Percentiles rank a stretch among this genome's conserved stretches.
Evolutionary conservation across 2,113 vertebrate genomes (phyloP).

Genomic region (Podocnemis expansa): DNA sequence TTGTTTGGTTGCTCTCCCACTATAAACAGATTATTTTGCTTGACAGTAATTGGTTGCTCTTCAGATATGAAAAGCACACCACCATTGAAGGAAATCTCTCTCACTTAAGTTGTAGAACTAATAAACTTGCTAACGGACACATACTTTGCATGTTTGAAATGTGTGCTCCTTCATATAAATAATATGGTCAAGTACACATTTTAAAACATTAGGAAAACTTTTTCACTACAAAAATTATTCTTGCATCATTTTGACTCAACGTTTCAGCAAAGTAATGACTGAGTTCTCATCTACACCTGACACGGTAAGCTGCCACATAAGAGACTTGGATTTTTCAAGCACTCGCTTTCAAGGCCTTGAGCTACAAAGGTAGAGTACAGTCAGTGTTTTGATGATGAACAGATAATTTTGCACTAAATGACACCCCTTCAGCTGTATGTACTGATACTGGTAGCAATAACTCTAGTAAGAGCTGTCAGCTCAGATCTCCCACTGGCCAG

Average conservation of each 20-base stretch:
- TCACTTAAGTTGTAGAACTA: not conserved
- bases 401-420: not conserved
- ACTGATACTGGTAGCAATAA: not conserved
- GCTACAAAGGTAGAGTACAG: not conserved
- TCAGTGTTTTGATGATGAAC: not conserved
- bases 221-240: no score
- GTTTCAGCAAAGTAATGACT: not conserved
- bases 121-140: not conserved
- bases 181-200: not conserved
- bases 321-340: not conserved
- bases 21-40: not conserved
- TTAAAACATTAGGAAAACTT: not conserved
- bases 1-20: not conserved
- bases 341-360: not conserved
- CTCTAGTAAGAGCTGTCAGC: not conserved
- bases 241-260: not conserved
- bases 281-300: not conserved
- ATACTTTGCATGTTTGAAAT: not conserved
- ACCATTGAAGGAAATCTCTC: no score
- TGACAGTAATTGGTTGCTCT: not conserved
- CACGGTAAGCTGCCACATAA: not conserved
- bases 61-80: not conserved
- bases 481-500: not conserved
- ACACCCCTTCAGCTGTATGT: not conserved
- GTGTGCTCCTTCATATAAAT: not conserved